Conservation (phyloP, 2,888 invertebrate species). For the Stictocephala bisonia region DNA sequence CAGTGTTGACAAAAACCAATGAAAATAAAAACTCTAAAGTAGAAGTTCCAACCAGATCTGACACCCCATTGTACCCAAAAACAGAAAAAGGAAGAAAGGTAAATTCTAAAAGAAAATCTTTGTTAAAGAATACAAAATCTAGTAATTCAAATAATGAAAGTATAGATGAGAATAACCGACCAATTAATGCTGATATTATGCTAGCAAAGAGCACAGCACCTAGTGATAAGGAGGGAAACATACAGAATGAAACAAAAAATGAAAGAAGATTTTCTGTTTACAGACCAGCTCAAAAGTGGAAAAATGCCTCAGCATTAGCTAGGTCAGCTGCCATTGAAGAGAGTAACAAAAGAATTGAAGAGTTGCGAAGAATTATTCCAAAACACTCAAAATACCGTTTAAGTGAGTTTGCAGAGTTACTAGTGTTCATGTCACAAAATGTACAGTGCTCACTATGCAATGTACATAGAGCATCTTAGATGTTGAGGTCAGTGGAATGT, state of each 20-base stretch:
- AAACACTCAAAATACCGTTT: slow-evolving; percentile 1
- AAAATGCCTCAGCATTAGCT: neutral
- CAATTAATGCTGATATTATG: no score
- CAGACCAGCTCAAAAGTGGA: slow-evolving; percentile 28
- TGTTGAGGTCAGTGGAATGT: no score
- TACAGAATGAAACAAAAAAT: no score
- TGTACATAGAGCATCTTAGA: slow-evolving; percentile 22
- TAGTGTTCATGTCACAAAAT: no score
- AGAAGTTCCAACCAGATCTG: no score
- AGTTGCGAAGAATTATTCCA: slow-evolving; percentile 20
- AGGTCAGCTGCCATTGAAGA: neutral
- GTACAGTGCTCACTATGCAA: slow-evolving; percentile 21
- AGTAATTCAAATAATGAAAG: neutral
- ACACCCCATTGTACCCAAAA: no score
- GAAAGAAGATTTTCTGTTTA: slow-evolving; percentile 32
- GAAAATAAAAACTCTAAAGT: no score
- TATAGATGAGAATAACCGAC: neutral
- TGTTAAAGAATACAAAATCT: neutral
- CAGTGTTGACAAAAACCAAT: no score
- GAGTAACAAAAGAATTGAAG: slow-evolving; percentile 14
- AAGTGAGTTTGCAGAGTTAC: slow-evolving; percentile 17
- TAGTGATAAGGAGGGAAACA: no score
- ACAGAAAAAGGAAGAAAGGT: no score
- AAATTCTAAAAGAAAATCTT: neutral
- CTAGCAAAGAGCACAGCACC: no score